These are phyloP conservation scores for Venusia cambrica DNA, from an alignment of 2,888 invertebrate species.

Conservation along the genomic window DNA sequence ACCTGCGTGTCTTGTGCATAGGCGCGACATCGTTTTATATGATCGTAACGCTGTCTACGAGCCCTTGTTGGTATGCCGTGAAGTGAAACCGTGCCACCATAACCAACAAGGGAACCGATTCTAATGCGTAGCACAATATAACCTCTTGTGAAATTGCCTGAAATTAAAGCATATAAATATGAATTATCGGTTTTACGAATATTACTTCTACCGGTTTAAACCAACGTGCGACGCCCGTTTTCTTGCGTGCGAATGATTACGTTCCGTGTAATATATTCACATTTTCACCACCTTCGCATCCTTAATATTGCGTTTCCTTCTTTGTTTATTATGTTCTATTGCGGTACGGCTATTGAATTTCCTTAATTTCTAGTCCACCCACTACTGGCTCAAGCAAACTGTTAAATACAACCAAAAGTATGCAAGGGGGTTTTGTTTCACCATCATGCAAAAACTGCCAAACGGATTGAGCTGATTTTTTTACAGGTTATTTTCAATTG, in stretches of 20 bases:
- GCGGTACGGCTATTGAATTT: conserved; percentile 20
- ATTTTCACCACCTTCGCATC: conserved; percentile 76
- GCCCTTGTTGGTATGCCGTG: conserved; percentile 9
- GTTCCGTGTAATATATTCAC: conserved; percentile 75
- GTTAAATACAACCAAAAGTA: too few species aligned
- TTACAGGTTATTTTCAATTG: too few species aligned
- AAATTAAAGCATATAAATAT: conserved; percentile 70
- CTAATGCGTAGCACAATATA: conserved; percentile 29
- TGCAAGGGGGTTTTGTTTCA: too few species aligned
- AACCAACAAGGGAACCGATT: conserved; percentile 11
- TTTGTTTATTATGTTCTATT: conserved; percentile 46
- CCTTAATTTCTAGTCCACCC: conserved; percentile 12
- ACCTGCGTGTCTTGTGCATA: conserved; percentile 43
- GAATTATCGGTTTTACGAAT: conserved; percentile 74
- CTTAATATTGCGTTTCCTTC: conserved; percentile 64
- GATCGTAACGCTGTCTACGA: conserved; percentile 12
- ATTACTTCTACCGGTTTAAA: conserved; percentile 57
- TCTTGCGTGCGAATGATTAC: conserved; percentile 78
- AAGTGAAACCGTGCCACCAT: conserved; percentile 7
- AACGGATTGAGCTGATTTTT: too few species aligned
- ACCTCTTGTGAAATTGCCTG: conserved; percentile 50
- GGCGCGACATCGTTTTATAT: conserved; percentile 31
- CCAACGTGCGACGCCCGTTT: conserved; percentile 55
- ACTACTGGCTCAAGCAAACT: not conserved
- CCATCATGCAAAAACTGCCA: too few species aligned